phyloP scores from a whole-genome alignment of 2,113 vertebrate genomes.

The Aspiorhynchus laticeps region DNA sequence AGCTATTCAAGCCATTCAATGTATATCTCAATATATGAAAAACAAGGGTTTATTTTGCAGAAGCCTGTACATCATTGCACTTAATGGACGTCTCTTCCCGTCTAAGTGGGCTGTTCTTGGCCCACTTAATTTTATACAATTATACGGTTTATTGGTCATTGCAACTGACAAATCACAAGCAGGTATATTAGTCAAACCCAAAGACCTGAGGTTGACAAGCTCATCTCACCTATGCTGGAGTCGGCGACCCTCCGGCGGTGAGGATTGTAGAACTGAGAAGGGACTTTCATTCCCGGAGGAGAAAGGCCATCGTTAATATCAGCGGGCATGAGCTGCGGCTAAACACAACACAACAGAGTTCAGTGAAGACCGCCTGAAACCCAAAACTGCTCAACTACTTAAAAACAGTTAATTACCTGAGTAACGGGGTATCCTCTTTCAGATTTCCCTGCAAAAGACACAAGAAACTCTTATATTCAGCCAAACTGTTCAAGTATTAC shows the following conservation, averaged over 20 bases:
- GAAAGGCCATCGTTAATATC: constrained; percentile 86
- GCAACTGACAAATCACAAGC: not conserved
- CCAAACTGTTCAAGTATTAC: not conserved
- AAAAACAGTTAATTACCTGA: constrained; percentile 69
- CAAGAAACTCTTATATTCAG: not conserved
- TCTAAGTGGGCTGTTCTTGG: too few species aligned
- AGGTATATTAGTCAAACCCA: not conserved
- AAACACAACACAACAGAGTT: not conserved
- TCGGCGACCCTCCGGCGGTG: constrained; percentile 86
- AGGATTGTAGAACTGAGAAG: constrained; percentile 83
- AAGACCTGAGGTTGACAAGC: not conserved
- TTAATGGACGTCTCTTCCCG: too few species aligned
- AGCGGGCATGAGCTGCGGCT: constrained; percentile 81
- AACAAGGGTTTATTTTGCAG: too few species aligned
- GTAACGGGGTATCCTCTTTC: constrained; percentile 86
- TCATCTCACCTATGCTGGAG: constrained; percentile 81
- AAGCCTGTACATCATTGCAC: too few species aligned
- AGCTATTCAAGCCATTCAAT: too few species aligned
- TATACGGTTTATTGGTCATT: not conserved
- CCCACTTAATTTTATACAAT: not conserved
- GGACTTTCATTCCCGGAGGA: constrained; percentile 82
- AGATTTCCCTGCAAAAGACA: constrained; percentile 80
- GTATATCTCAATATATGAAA: too few species aligned
- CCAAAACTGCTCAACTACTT: not conserved
- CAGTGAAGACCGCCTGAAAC: not conserved